These are phyloP conservation scores for Heterodera carotae DNA, from an alignment of 1,140 invertebrate genomes.

Conservation along the genomic window DNA sequence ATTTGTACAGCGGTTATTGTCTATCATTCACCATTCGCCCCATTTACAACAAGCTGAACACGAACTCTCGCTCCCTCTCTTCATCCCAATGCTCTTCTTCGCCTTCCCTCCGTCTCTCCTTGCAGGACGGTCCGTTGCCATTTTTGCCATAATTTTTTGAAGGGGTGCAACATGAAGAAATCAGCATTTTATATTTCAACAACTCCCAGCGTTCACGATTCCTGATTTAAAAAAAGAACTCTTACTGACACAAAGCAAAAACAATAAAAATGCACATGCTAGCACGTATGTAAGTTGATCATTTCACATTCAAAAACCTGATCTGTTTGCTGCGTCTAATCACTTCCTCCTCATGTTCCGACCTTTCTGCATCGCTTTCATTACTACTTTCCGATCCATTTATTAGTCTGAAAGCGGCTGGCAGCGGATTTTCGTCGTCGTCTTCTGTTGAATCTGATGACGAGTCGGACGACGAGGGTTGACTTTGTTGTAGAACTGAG, in stretches of 20 bases:
- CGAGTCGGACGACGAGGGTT: background rate
- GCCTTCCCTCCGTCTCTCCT: background rate
- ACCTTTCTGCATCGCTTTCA: constrained; percentile 19
- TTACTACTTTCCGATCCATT: background rate
- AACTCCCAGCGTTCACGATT: constrained; percentile 28
- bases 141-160: constrained; percentile 10
- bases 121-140: background rate
- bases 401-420: background rate
- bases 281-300: too few relatives aligned
- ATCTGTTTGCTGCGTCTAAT: constrained; percentile 18
- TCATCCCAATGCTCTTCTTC: constrained; percentile 17
- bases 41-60: constrained; percentile 23
- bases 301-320: background rate
- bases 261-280: too few relatives aligned
- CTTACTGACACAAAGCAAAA: too few relatives aligned
- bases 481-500: background rate
- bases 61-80: constrained; percentile 29
- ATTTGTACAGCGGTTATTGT: background rate
- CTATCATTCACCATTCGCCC: background rate
- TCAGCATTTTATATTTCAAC: constrained; percentile 14
- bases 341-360: constrained; percentile 24
- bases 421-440: background rate
- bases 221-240: background rate
- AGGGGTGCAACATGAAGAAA: background rate
- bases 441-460: background rate